phyloP scores from a whole-genome alignment of 2,888 invertebrate species.

The Melanophora roralis region DNA sequence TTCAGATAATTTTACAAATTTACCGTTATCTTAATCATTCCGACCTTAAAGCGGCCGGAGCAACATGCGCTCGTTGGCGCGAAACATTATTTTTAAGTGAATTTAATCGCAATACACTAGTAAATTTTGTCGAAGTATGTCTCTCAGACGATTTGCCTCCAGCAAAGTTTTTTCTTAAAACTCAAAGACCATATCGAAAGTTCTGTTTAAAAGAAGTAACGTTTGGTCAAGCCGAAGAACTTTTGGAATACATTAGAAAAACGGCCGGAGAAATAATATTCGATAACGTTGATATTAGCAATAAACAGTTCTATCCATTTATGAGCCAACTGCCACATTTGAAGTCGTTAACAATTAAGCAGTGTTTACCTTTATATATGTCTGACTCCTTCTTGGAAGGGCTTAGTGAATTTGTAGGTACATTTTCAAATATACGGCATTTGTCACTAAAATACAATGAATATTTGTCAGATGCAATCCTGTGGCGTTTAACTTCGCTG shows the following conservation, averaged over 20 bases:
- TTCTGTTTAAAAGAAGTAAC: conserved; percentile 73
- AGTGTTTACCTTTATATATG: conserved; percentile 86
- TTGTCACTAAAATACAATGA: conserved; percentile 83
- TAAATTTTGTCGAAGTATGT: conserved; percentile 72
- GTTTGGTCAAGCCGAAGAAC: conserved; percentile 74
- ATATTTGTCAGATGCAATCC: conserved; percentile 86
- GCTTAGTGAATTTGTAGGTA: conserved; percentile 78
- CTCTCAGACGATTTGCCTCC: conserved; percentile 73
- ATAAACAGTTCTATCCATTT: conserved; percentile 81
- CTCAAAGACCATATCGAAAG: conserved; percentile 70
- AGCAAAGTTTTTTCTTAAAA: conserved; percentile 68
- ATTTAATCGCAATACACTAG: conserved; percentile 72
- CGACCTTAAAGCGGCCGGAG: conserved; percentile 82
- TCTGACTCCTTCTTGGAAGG: conserved; percentile 81
- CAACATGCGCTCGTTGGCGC: conserved; percentile 83
- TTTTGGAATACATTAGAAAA: conserved; percentile 81
- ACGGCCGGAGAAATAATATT: conserved; percentile 79
- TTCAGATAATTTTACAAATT: conserved; percentile 81
- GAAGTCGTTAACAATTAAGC: conserved; percentile 80
- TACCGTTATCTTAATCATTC: conserved; percentile 82
- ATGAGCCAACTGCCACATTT: conserved; percentile 80
- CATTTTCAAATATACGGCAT: conserved; percentile 77
- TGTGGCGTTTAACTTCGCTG: conserved; percentile 81
- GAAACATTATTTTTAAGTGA: conserved; percentile 82
- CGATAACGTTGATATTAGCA: conserved; percentile 81